A percentile compares a stretch with the other conserved stretches of the same genome.
Conservation (phyloP, 2,113 vertebrate genomes). For the Brienomyrus brachyistius region DNA sequence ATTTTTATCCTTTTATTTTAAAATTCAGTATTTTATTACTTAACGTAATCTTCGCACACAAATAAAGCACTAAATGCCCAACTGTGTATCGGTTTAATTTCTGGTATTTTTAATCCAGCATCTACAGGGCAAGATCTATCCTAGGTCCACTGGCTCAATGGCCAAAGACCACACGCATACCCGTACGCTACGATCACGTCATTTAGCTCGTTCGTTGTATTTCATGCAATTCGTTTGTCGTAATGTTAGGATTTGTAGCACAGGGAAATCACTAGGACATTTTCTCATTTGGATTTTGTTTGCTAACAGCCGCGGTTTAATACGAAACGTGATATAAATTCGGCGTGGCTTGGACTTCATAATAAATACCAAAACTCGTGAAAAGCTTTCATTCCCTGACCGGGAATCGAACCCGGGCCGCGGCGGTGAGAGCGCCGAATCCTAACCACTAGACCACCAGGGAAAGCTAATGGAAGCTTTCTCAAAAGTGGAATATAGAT, state of each 20-base stretch:
- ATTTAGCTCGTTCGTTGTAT: not conserved
- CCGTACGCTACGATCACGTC: not conserved
- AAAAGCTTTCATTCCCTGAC: slow-evolving; percentile 12
- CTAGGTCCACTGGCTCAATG: not conserved
- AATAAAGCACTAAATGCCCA: not conserved
- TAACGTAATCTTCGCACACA: not conserved
- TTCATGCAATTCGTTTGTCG: not conserved
- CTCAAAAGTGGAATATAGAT: not conserved
- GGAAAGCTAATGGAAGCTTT: accelerated
- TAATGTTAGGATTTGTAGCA: not conserved
- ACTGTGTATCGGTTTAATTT: not conserved
- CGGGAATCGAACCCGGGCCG: slow-evolving; percentile 42
- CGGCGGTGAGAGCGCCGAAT: slow-evolving; percentile 42
- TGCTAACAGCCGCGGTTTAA: not conserved
- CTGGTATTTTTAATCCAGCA: not conserved
- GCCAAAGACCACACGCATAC: not conserved
- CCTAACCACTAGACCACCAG: slow-evolving; percentile 39
- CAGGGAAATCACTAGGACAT: not conserved
- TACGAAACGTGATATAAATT: not conserved
- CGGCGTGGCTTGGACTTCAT: not conserved
- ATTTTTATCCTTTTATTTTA: not conserved
- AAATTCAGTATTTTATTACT: not conserved
- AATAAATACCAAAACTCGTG: not conserved
- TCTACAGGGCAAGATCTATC: not conserved
- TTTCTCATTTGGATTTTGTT: not conserved